Evolutionary conservation across 2,888 invertebrate species (phyloP), one percentile per base, ranked within the genome.

Genomic region (Anorthoa munda): DNA sequence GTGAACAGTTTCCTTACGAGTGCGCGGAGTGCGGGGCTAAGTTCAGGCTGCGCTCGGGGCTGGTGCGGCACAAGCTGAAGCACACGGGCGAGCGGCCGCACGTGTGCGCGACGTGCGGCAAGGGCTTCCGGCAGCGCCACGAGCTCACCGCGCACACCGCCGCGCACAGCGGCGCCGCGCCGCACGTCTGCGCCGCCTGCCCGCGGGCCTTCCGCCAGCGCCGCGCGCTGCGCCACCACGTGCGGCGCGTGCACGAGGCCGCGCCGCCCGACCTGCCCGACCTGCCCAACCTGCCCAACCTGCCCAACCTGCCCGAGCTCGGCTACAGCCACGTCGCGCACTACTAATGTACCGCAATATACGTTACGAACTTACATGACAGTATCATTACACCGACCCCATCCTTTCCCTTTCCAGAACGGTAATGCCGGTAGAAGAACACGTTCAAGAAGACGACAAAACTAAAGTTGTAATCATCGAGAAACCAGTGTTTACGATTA

Each of bases 21-120:
- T 98, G 97, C 90, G 94, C 94, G 0, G 96, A 97, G 79, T 98
- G 97, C 90, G 95, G 96, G 45, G 97, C 97, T 66, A 95, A 96
- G 66, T 97, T 97, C 90, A 93, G 97, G 4, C 95, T 97, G 50
- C 96, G 97, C 56, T 95, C 97, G 2, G 96, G 97, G 0, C 91
- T 97, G 39, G 88, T 95, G 78, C 92, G 97, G 3, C 97, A 97
- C 88, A 90, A 95, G 0, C 96, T 97, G 2, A 95, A 96, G 68
- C 97, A 97, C 88, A 97, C 97, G 0, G 97, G 97, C 4, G 97
- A 97, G 86, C 96, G 97, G 79, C 97, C 97, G 12, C 97, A 97
- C 91, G 95, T 92, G 0, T 97, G 97, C 87, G 94, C 94, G 51
- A 91, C 95, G 26, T 97, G 97, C 90, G 96, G 96, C 2, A 93